Percentiles rank a stretch among this genome's conserved stretches.
Evolutionary conservation across 2,113 vertebrate species (phyloP).

Genomic region (Enhydra lutris): DNA sequence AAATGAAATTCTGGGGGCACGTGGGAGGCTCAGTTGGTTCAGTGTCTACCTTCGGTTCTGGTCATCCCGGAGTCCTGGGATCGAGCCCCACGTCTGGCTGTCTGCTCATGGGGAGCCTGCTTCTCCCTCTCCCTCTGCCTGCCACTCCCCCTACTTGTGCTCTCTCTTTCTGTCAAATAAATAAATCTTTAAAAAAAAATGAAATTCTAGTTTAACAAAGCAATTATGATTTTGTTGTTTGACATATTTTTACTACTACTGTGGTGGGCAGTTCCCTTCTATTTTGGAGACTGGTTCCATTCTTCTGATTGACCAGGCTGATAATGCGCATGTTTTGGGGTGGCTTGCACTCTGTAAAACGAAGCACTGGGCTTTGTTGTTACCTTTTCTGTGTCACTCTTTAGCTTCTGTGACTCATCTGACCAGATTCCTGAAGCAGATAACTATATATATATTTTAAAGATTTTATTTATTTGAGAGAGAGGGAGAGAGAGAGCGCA

Average conservation of each 20-base stretch:
- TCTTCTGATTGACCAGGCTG: background rate
- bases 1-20: background rate
- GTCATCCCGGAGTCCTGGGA: background rate
- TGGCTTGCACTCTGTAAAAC: background rate
- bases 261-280: background rate
- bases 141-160: no score
- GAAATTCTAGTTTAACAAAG: background rate
- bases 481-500: background rate
- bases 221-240: background rate
- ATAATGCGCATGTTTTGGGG: background rate
- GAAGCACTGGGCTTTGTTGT: background rate
- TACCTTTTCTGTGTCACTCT: background rate
- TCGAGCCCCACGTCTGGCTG: no score
- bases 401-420: conserved; percentile 17
- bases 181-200: background rate
- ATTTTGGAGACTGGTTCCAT: background rate
- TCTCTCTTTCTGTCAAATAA: no score
- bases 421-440: background rate
- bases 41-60: background rate
- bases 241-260: background rate
- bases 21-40: background rate
- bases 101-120: no score
- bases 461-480: background rate
- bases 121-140: no score
- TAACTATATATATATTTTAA: background rate